Conservation (phyloP, 2,888 invertebrate genomes). For the Acrobeloides nanus region DNA sequence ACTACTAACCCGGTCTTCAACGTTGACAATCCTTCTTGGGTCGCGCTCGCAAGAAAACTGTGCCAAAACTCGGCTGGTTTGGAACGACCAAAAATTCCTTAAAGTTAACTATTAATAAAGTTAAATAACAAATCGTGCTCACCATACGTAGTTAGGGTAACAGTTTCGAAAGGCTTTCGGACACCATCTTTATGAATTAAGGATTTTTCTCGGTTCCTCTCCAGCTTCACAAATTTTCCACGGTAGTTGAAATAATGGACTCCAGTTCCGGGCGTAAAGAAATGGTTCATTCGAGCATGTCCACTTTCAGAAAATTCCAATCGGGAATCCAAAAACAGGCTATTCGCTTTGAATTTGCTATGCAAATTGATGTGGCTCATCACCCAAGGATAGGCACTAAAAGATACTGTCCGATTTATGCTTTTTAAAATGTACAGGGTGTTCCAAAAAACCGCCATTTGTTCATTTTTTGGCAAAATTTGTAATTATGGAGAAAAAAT, state of each 20-base stretch:
- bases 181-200: slow-evolving; percentile 34
- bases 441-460: no score
- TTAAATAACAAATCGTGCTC: no score
- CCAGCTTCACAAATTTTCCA: slow-evolving; percentile 29
- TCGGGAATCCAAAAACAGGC: slow-evolving; percentile 24
- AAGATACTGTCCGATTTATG: no score
- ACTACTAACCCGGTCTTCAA: slow-evolving; percentile 78
- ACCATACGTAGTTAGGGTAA: slow-evolving; percentile 49
- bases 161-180: slow-evolving; percentile 48
- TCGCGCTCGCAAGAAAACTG: slow-evolving; percentile 32
- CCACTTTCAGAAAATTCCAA: slow-evolving; percentile 44
- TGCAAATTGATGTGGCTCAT: slow-evolving; percentile 47
- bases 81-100: slow-evolving; percentile 14
- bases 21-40: slow-evolving; percentile 40
- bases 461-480: no score
- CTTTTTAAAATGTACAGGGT: no score
- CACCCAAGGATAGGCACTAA: slow-evolving; percentile 48
- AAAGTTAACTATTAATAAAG: no score
- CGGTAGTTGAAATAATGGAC: slow-evolving; percentile 44
- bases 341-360: slow-evolving; percentile 34
- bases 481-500: no score
- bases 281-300: slow-evolving; percentile 31
- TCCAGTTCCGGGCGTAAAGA: slow-evolving; percentile 45
- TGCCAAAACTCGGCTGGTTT: slow-evolving; percentile 26
- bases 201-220: slow-evolving; percentile 47